These are phyloP conservation scores for Abrostola triplasia DNA, from an alignment of 2,888 invertebrate genomes.

Conservation along the genomic window DNA sequence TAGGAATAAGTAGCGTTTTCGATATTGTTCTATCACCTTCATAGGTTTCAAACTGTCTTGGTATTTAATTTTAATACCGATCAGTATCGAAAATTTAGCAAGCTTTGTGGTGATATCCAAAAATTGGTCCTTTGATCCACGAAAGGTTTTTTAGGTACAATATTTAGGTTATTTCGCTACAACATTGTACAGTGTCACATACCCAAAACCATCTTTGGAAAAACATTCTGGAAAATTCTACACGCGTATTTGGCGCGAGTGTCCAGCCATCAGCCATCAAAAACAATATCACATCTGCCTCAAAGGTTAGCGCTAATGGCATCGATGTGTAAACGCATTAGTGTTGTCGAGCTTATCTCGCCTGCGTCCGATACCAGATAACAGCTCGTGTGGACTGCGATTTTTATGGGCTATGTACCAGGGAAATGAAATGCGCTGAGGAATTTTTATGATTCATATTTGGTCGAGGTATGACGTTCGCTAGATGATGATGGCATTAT, in stretches of 20 bases:
- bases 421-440: conserved; percentile 36
- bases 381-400: conserved; percentile 39
- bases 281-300: conserved; percentile 25
- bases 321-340: conserved; percentile 73
- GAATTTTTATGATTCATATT: conserved; percentile 49
- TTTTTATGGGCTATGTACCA: conserved; percentile 34
- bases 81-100: no score
- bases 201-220: conserved; percentile 8
- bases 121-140: no score
- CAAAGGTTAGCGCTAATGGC: conserved; percentile 57
- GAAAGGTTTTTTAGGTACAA: no score
- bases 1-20: no score
- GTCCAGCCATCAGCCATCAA: conserved; percentile 18
- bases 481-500: conserved; percentile 9
- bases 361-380: conserved; percentile 56
- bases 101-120: no score
- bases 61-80: no score
- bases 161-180: no score
- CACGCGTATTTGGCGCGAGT: conserved; percentile 1
- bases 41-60: no score
- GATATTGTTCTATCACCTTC: no score
- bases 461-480: conserved; percentile 34
- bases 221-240: conserved; percentile 16
- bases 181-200: no score
- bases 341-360: conserved; percentile 59